Base-by-base conservation (phyloP, 1,140 invertebrate species). In the Drosophila oshimai region DNA sequence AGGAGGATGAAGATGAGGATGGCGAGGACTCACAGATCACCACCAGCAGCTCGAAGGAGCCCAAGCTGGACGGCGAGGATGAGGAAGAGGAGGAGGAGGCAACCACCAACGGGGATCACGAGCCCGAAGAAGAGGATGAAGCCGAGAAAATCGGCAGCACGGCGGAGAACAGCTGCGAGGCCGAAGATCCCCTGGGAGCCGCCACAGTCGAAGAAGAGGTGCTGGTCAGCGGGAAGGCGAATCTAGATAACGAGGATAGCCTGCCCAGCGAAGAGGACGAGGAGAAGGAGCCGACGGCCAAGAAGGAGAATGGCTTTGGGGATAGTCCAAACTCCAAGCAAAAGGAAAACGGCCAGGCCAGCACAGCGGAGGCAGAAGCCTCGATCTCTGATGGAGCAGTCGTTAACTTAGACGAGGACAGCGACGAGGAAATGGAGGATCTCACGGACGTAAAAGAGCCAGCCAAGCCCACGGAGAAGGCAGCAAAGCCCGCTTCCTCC, bases 71-170 rank as follows among this genome's bases (percentile, higher is more conserved):
- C 10, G 42, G 67, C 5, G 65, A 50, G 7, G 53, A 50, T 0
- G 71, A 78, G 2, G 84, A 69, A 22, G 73, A 81, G 6, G 69
- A 74, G 26, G 90, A 84, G 3, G 90, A 83, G 28, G 79, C 76
- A 17, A 80, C 74, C 45, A 90, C 91, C 22, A 77, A 86, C 45
- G 80, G 75, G n/a, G 80, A 86, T 55, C 80, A 86, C 28, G 74
- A 79, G 28, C 31, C 64, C 3, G 51, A 70, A 18, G 74, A 84
- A 12, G 79, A 89, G 24, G 71, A 64, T 47, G 80, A 70, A 18
- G 84, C 86, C 9, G 89, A 91, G 29, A 90, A 92, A 53, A 86
- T 80, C 29, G 57, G 70, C 41, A 83, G 77, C 44, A 88, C 81
- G 18, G 83, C 83, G 2, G 81, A 87, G 37, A 87, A 87, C 37